Base-by-base conservation (phyloP, 2,113 vertebrate species). In the Pterocles gutturalis region DNA sequence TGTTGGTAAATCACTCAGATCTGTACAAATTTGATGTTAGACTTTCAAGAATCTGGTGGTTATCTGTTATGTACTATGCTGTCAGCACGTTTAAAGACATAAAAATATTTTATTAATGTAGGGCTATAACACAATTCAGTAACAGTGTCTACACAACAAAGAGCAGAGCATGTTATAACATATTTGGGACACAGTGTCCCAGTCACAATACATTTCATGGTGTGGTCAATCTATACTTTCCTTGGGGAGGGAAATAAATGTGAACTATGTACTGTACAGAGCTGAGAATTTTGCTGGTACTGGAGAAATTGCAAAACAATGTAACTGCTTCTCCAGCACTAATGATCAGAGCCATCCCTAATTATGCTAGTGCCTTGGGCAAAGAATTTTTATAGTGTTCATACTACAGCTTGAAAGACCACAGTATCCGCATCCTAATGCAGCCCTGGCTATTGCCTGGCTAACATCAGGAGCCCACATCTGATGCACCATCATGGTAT, bases 291-390 rank as follows among this genome's bases (percentile, higher is more conserved):
- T 81, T 95, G 69, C 88, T 94, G 72, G 86, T 93, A 67, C 72
- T 91, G 94, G 80, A 20, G 89, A 92, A 94, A 92, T 94, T 97
- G 77, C 83, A 92, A 87, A 96, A 96, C 96, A 96, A 97, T 96
- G 57, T 75, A 95, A 91, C 80, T 82, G 69, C 72, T 84, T 83
- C 90, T 81, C 43, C 61, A 92, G 61, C 46, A 36, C 69, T 75
- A 92, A 93, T 76, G 95, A 93, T 93, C 76, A 93, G 96, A 96
- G 79, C 86, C 92, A 93, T 92, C 72, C 67, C 60, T 90, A 83
- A 83, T 90, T 92, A 46, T 21, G 61, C 24, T 15, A 28, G 34
- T 75, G 94, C 96, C 92, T 92, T 61, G 36, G 80, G 94, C 96
- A 84, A 95, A 84, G 77, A 41, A 24, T 53, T 93, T 89, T 81